Evolutionary conservation across 2,888 invertebrate genomes (phyloP), one percentile per base, ranked within the genome.

Genomic region (Amphipoea lucens): DNA sequence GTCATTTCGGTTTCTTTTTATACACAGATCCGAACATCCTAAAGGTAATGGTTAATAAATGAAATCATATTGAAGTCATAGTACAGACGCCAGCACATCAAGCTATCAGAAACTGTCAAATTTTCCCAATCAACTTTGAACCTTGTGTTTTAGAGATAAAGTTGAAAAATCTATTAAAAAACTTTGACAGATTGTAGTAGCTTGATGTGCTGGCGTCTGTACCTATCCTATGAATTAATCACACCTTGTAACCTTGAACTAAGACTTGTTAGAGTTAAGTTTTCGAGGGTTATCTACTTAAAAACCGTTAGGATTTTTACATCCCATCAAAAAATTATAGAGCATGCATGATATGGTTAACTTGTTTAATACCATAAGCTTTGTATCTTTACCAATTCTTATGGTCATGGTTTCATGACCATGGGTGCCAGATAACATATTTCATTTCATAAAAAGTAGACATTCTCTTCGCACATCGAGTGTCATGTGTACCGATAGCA

Each of bases 311-410:
- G 6, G 6, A 17, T 65, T 23, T 36, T 54, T 57, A 63, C n/a
- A 45, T 79, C n/a, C 20, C 51, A n/a, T 60, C 36, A 4, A 54
- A 72, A 72, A 79, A 67, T 23, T 73, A 73, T 63, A 80, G 80
- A 79, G 45, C 45, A 12, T 45, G 40, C 68, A 20, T 63, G 40
- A 65, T 63, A 76, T 48, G 9, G n/a, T 76, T 78, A 67, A 42
- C 63, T 42, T 20, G 77, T 57, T 29, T 20, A 66, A 67, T 76
- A 62, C 14, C 45, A 20, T 66, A 45, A 4, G n/a, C n/a, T 48
- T 74, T 36, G 20, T 63, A 1, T 9, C 0, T 62, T 4, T 29
- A 14, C 20, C 40, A n/a, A 36, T 20, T n/a, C 3, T 20, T 29
- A 45, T 17, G 2, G 45, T 29, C 4, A 70, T 66, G 65, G 57